Conservation (phyloP, 2,113 vertebrate genomes). For the Fulmarus glacialis region DNA sequence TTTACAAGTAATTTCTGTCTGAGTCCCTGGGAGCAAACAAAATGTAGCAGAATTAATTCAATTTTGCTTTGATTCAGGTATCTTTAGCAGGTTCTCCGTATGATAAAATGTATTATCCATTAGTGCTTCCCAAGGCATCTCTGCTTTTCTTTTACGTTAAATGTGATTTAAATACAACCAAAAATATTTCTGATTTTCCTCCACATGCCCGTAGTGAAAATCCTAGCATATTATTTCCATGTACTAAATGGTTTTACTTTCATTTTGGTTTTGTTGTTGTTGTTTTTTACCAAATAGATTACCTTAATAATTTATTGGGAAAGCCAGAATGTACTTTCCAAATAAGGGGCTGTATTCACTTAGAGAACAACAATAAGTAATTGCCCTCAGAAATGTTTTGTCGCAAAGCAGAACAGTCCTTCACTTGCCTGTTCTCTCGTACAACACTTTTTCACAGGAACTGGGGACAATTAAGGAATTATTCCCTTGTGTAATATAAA, state of each 20-base stretch:
- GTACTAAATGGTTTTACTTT: background rate
- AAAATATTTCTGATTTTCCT: background rate
- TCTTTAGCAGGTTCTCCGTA: background rate
- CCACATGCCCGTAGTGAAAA: background rate
- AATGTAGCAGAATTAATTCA: background rate
- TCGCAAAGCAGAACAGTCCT: background rate
- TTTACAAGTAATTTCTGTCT: background rate
- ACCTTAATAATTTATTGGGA: too few relatives aligned
- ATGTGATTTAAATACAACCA: background rate
- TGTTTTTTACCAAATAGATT: too few relatives aligned
- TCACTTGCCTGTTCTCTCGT: background rate
- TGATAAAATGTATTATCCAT: background rate
- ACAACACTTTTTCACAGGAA: slow-evolving; percentile 26
- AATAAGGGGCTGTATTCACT: background rate
- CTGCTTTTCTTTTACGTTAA: background rate
- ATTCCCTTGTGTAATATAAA: slow-evolving; percentile 32
- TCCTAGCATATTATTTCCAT: background rate
- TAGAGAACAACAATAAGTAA: background rate
- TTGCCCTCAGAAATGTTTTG: background rate
- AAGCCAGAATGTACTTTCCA: background rate
- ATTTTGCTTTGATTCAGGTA: background rate
- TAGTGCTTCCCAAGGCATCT: background rate
- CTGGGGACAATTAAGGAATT: slow-evolving; percentile 42
- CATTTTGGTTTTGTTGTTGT: too few relatives aligned
- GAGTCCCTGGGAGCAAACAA: background rate